Evolutionary conservation across 2,888 invertebrate species (phyloP), one percentile per base, ranked within the genome.

Genomic region (Tromatobia lineatoria): DNA sequence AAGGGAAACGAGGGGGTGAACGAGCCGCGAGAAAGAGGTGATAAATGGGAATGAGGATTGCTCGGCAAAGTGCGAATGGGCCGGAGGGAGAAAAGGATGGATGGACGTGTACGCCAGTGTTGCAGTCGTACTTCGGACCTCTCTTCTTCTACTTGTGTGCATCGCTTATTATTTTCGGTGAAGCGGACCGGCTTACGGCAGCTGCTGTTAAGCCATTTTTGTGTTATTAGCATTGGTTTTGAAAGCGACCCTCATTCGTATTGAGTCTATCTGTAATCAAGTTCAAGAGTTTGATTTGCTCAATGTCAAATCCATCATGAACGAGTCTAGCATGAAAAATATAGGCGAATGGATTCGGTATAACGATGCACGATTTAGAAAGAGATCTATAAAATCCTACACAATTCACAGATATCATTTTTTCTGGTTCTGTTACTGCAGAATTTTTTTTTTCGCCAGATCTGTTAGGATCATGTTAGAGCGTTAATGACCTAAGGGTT

Each of bases 21-120:
- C 70, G 81, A 85, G 83, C 64, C 79, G 83, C 67, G 85, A 87
- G 89, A 88, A 89, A 90, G 90, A 90, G 89, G 92, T 92, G 92
- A 92, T 92, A 92, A 92, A 92, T 92, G 91, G 89, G 91, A 92
- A 91, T 90, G 91, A 92, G 91, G 90, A 92, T 92, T 92, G 92
- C 91, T 90, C 89, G 90, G 91, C 90, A 91, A 90, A 92, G 91
- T 92, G 91, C 91, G 92, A 91, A 92, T 90, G 89, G 88, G 88
- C 87, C 88, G 88, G 86, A 88, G 87, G 77, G 78, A 84, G 82
- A 74, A 74, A 78, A 87, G 82, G 86, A 87, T 85, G 86, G 83
- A 85, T 87, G 85, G 83, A 83, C 81, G 73, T 85, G 81, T 77
- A 80, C 61, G 86, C 85, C 81, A 86, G 86, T 82, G 85, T 85